Evolutionary conservation across 2,113 vertebrate species (phyloP).

Genomic region (Phalacrocorax pelagicus): DNA sequence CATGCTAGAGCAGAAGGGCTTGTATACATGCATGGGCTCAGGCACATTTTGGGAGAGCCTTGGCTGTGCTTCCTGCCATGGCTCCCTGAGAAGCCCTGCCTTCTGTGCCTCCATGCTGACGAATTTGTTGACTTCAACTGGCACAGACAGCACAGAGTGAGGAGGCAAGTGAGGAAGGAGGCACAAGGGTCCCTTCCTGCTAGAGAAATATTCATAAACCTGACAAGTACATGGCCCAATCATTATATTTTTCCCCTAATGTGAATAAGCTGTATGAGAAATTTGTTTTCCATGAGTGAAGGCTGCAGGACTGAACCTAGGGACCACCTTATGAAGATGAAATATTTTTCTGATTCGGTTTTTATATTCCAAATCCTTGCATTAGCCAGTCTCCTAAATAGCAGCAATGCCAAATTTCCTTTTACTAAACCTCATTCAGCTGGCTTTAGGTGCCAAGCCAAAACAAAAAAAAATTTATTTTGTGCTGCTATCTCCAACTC

Average conservation of each 20-base stretch:
- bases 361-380: constrained; percentile 26
- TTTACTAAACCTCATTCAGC: constrained; percentile 15
- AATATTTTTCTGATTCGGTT: constrained; percentile 25
- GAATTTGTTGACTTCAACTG: not conserved
- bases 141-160: not conserved
- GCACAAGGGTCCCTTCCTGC: fast-evolving
- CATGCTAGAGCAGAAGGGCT: not conserved
- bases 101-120: not conserved
- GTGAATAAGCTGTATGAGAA: not conserved
- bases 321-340: constrained; percentile 1
- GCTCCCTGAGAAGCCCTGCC: not conserved
- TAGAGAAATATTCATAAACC: not conserved
- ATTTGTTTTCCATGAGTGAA: not conserved
- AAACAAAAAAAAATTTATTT: constrained; percentile 10
- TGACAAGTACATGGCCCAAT: not conserved
- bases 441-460: constrained; percentile 47
- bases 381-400: constrained; percentile 28
- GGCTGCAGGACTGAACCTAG: not conserved
- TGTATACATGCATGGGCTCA: fast-evolving
- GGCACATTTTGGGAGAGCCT: not conserved
- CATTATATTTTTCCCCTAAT: not conserved
- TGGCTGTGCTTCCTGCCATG: not conserved
- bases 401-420: constrained; percentile 38
- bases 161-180: not conserved
- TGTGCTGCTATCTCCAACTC: constrained; percentile 48